Evolutionary conservation across 2,113 vertebrate genomes (phyloP), one percentile per base, ranked within the genome.

Genomic region (Sakesphorus luctuosus): DNA sequence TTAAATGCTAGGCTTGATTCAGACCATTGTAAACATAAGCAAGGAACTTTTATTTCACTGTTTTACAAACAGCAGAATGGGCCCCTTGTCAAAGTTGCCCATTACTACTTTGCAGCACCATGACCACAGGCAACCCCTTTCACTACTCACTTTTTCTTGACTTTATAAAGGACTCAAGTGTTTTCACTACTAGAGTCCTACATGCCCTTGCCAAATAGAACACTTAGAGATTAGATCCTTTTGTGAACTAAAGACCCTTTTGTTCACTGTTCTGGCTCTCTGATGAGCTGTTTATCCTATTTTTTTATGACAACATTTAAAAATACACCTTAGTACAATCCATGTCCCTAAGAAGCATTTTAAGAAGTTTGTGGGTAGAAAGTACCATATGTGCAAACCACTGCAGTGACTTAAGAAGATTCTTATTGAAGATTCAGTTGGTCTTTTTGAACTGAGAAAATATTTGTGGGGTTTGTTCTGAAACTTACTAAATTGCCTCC

Each of bases 401-500:
- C 40, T 80, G 47, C 53, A 85, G 59, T 90, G 89, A 91, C 52
- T 84, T 94, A 95, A 95, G 95, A 82, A 89, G 85, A 97, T 97
- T 95, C 82, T 43, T 74, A 85, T 75, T 81, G 82, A 95, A 92
- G 83, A 86, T 59, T 92, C 93, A 94, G 79, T 92, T 88, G 74
- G 56, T 84, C 97, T 77, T 92, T 90, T 96, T 86, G 67, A 95
- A 87, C 91, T 86, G 82, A 92, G 93, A 94, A 96, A 96, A 86
- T 96, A 95, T 90, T 96, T 96, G 68, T 93, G 62, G 85, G 92
- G 68, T 95, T 97, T 97, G 94, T 95, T 95, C 84, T 94, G 87
- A 97, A 95, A 91, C 87, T 97, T 97, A 97, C 87, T 97, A 97
- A 97, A 97, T 97, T 96, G 75, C 93, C 94, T 96, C 96, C 95